Base-by-base conservation (phyloP, 2,113 vertebrate species). In the Periophthalmus modestus region DNA sequence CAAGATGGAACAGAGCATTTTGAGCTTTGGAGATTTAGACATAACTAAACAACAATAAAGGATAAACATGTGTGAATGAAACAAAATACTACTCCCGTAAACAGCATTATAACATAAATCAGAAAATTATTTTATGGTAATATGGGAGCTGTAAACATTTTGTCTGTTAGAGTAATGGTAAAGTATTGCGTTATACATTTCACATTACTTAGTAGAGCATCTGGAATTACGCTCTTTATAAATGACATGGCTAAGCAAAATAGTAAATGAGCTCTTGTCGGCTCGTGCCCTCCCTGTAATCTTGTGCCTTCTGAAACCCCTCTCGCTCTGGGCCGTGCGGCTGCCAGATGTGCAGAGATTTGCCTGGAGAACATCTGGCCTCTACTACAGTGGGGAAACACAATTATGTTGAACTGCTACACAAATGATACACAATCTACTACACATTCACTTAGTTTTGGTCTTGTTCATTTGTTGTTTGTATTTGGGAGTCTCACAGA, bases 281-380 rank as follows among this genome's bases (percentile, higher is more conserved):
- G 66, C 62, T 67, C 7, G 39, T 24, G 24, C 70, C 50, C 21
- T 19, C 28, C 65, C 68, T 23, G 36, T 66, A 66, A 34, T 75
- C 63, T 43, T 66, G 12, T 21, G 12, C 73, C 50, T 59, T 33
- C 70, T 46, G 66, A 66, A 67, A 69, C 78, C 71, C 65, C 79
- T 58, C 76, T 72, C 19, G 43, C 66, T 79, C 65, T 71, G 70
- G 82, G 82, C 39, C 28, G 47, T 61, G 68, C 68, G 46, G 11
- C 76, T 59, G 72, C 77, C 88, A 89, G 89, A 89, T 92, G 89
- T 89, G 74, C 81, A 81, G 79, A 75, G 74, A 88, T 89, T 70
- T 77, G 69, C 28, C 72, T 48, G 11, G 24, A 57, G 61, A 87
- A 86, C 85, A 91, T 74, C 85, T 89, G 85, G 80, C 67, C 43